Conservation (phyloP, 2,113 vertebrate species). For the Ranitomeya imitator region DNA sequence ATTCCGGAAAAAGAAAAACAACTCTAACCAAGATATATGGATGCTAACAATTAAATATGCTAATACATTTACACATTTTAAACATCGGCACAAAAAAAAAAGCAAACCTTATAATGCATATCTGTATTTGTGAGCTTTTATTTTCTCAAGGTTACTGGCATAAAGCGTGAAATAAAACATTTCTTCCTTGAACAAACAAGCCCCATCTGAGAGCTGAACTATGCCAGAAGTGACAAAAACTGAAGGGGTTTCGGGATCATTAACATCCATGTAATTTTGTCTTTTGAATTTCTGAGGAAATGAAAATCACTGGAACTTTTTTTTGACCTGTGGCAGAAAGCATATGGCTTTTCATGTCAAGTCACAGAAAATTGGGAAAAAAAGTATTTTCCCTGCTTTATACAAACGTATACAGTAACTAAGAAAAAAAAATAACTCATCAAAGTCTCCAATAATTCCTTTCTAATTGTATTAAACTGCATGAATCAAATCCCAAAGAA, state of each 20-base stretch:
- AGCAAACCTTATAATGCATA: not conserved
- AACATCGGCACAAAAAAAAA: not conserved
- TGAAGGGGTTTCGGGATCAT: not conserved
- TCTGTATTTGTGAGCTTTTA: not conserved
- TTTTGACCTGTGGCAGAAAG: conserved; percentile 1
- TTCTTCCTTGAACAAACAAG: conserved; percentile 15
- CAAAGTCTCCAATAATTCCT: not conserved
- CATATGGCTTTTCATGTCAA: not conserved
- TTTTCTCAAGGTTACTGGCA: not conserved
- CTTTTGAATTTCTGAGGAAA: conserved; percentile 6
- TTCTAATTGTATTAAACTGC: not conserved
- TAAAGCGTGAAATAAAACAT: not conserved
- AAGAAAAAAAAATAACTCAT: not conserved
- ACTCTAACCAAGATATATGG: not conserved
- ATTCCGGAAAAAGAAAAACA: not conserved
- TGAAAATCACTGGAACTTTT: conserved; percentile 15
- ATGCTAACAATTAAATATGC: not conserved
- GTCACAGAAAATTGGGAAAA: not conserved
- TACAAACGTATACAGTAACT: not conserved
- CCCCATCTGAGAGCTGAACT: conserved; percentile 21
- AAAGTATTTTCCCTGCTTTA: not conserved
- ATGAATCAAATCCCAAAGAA: not conserved
- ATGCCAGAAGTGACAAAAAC: conserved; percentile 33
- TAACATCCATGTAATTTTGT: conserved; percentile 19
- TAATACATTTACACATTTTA: not conserved